phyloP scores from a whole-genome alignment of 2,888 invertebrate species.

The Peribatodes rhomboidaria region DNA sequence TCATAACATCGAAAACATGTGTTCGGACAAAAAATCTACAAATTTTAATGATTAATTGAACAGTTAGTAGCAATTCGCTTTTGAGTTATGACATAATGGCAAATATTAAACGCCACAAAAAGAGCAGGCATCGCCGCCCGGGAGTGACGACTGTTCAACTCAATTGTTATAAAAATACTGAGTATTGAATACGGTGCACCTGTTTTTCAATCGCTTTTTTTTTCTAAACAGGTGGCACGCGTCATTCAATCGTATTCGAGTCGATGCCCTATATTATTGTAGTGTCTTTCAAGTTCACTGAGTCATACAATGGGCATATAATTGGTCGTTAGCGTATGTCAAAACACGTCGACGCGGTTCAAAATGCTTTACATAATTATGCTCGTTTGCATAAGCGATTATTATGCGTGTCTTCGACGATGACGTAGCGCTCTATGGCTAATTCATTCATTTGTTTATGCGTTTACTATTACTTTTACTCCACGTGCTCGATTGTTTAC shows the following conservation, averaged over 20 bases:
- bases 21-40: slow-evolving; percentile 40
- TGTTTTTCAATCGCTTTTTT: slow-evolving; percentile 66
- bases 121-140: slow-evolving; percentile 26
- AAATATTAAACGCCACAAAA: slow-evolving; percentile 50
- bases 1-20: slow-evolving; percentile 34
- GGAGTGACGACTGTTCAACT: slow-evolving; percentile 49
- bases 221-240: slow-evolving; percentile 76
- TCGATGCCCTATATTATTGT: slow-evolving; percentile 84
- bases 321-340: slow-evolving; percentile 82
- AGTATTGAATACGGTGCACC: slow-evolving; percentile 75
- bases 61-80: slow-evolving; percentile 34
- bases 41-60: slow-evolving; percentile 36
- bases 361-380: slow-evolving; percentile 84
- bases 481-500: slow-evolving; percentile 82
- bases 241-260: slow-evolving; percentile 63
- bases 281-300: slow-evolving; percentile 82
- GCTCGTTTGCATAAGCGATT: slow-evolving; percentile 83
- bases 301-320: slow-evolving; percentile 81
- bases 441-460: slow-evolving; percentile 82
- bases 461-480: slow-evolving; percentile 80
- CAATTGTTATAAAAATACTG: slow-evolving; percentile 65
- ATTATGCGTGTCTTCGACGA: slow-evolving; percentile 81
- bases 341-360: slow-evolving; percentile 77
- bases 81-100: slow-evolving; percentile 29
- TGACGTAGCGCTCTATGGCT: slow-evolving; percentile 77